These are phyloP conservation scores for Aricia artaxerxes DNA, from an alignment of 2,888 invertebrate species.

Conservation along the genomic window DNA sequence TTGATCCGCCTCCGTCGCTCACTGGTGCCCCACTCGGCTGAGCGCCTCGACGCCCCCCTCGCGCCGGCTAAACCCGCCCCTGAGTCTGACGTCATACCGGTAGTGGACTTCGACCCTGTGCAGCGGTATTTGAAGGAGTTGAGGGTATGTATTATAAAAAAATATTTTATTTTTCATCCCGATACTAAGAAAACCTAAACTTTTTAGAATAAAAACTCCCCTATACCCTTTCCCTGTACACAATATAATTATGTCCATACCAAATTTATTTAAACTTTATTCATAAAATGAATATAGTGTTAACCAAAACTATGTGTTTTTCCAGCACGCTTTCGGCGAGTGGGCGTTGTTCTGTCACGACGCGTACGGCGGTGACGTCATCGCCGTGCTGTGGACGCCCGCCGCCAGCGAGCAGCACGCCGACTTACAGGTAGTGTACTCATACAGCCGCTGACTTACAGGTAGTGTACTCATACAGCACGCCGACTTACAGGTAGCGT, in stretches of 20 bases:
- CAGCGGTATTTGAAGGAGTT: slow-evolving; percentile 83
- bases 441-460: too few relatives aligned
- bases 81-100: slow-evolving; percentile 78
- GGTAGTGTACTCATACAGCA: too few relatives aligned
- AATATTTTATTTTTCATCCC: too few relatives aligned
- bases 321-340: slow-evolving; percentile 85
- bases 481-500: too few relatives aligned
- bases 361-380: slow-evolving; percentile 90
- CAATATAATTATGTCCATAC: too few relatives aligned
- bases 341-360: slow-evolving; percentile 95
- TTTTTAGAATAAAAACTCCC: too few relatives aligned
- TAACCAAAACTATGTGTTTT: slow-evolving; percentile 25
- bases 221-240: too few relatives aligned
- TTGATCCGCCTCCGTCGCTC: slow-evolving; percentile 83
- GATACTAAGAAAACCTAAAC: too few relatives aligned
- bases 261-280: too few relatives aligned
- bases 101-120: slow-evolving; percentile 89
- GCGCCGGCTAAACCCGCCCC: slow-evolving; percentile 37
- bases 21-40: slow-evolving; percentile 62
- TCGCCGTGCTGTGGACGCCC: slow-evolving; percentile 93
- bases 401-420: slow-evolving; percentile 75
- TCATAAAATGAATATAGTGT: too few relatives aligned
- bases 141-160: background rate
- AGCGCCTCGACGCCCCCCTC: slow-evolving; percentile 52
- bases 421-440: slow-evolving; percentile 85